Percentiles rank a stretch among this genome's conserved stretches.
These are phyloP conservation scores for Heteromyza rotundicornis DNA, from an alignment of 2,888 invertebrate species.

Conservation along the genomic window DNA sequence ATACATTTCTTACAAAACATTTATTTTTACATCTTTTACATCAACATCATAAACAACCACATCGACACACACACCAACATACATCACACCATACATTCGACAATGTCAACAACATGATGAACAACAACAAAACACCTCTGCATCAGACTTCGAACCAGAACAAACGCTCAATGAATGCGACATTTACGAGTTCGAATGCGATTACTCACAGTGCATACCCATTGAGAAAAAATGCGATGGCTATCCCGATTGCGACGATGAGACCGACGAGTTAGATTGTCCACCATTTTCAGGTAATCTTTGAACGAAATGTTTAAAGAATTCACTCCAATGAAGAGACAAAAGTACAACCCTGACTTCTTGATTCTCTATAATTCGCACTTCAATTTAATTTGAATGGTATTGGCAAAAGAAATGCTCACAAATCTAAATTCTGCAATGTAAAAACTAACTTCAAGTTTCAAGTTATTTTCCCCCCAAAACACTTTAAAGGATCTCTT, in stretches of 20 bases:
- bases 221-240: slow-evolving; percentile 69
- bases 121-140: slow-evolving; percentile 15
- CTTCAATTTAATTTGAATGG: too few relatives aligned
- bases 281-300: slow-evolving; percentile 58
- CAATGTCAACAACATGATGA: not conserved
- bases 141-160: slow-evolving; percentile 48
- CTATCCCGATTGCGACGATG: slow-evolving; percentile 68
- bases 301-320: too few relatives aligned
- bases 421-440: too few relatives aligned
- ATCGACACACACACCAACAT: slow-evolving; percentile 3
- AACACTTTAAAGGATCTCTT: too few relatives aligned
- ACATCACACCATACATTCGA: not conserved
- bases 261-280: slow-evolving; percentile 67
- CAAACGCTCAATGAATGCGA: slow-evolving; percentile 53
- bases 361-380: too few relatives aligned
- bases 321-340: too few relatives aligned
- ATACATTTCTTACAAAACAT: slow-evolving; percentile 1
- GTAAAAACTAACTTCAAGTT: too few relatives aligned
- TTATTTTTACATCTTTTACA: slow-evolving; percentile 6
- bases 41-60: slow-evolving; percentile 10
- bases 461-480: too few relatives aligned
- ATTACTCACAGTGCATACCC: slow-evolving; percentile 59
- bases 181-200: slow-evolving; percentile 60
- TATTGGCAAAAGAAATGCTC: too few relatives aligned
- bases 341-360: too few relatives aligned